Percentiles rank a stretch among this genome's conserved stretches.
phyloP scores from a whole-genome alignment of 2,113 vertebrate species.

The Seriola dumerili region DNA sequence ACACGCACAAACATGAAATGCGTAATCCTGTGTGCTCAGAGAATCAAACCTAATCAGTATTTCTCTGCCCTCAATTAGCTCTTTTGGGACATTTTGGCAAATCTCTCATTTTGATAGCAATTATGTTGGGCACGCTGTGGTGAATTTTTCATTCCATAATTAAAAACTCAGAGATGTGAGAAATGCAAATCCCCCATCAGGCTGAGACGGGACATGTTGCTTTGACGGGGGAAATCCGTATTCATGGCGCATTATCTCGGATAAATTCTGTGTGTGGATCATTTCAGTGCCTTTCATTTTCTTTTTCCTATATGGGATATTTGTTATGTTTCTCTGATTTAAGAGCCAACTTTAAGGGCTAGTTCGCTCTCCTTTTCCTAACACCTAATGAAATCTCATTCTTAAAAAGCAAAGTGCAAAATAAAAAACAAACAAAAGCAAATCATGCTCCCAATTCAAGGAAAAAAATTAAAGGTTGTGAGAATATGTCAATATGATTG shows the following conservation, averaged over 20 bases:
- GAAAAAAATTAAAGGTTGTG: slow-evolving; percentile 2
- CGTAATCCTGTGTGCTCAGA: slow-evolving; percentile 1
- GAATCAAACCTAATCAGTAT: slow-evolving; percentile 38
- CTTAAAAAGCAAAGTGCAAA: slow-evolving; percentile 12
- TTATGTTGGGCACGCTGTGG: slow-evolving; percentile 47
- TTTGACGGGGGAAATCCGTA: slow-evolving; percentile 48
- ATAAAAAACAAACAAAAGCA: slow-evolving; percentile 10
- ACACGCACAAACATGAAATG: slow-evolving; percentile 2
- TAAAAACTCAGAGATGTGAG: slow-evolving; percentile 55
- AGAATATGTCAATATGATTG: slow-evolving; percentile 31
- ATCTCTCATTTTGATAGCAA: slow-evolving; percentile 64
- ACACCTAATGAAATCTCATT: not conserved
- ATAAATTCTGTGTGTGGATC: slow-evolving; percentile 28
- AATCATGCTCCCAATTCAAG: not conserved
- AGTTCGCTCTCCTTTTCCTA: not conserved
- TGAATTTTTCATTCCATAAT: slow-evolving; percentile 63
- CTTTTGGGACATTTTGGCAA: slow-evolving; percentile 59
- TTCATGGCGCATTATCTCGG: slow-evolving; percentile 49
- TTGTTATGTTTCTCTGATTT: slow-evolving; percentile 22
- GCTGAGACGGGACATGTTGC: slow-evolving; percentile 20
- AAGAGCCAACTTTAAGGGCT: not conserved
- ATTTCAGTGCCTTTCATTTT: not conserved
- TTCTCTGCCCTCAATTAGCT: slow-evolving; percentile 45
- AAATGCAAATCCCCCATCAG: slow-evolving; percentile 65
- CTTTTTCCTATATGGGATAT: not conserved